These are phyloP conservation scores for Pangasius djambal DNA, from an alignment of 2,797 vertebrate genomes.

Conservation along the genomic window DNA sequence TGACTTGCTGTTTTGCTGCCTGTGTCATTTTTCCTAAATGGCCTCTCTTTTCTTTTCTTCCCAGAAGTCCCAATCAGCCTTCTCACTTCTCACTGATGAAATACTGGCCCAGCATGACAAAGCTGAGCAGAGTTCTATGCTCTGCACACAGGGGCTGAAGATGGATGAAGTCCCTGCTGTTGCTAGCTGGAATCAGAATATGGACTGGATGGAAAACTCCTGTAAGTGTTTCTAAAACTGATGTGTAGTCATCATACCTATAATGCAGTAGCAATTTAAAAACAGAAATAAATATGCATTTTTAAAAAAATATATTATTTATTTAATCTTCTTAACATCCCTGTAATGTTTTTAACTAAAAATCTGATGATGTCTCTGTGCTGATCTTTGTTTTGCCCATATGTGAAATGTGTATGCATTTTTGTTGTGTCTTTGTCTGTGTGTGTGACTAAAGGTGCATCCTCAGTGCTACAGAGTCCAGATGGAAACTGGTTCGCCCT, in stretches of 20 bases:
- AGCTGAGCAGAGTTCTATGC: constrained; percentile 23
- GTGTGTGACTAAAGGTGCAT: constrained; percentile 60
- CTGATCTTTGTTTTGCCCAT: background rate
- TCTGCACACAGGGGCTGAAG: constrained; percentile 48
- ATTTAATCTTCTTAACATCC: background rate
- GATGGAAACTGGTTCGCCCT: constrained; percentile 97
- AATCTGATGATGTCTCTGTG: background rate
- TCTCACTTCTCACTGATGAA: constrained; percentile 65
- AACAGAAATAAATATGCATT: background rate
- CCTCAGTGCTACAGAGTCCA: constrained; percentile 84
- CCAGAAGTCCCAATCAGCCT: constrained; percentile 71
- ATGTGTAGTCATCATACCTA: background rate
- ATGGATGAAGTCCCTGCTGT: constrained; percentile 67
- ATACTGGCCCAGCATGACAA: constrained; percentile 34
- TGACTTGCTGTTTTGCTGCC: background rate
- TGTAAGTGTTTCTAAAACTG: constrained; percentile 67
- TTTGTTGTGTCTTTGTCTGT: constrained; percentile 46
- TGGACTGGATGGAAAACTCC: constrained; percentile 84
- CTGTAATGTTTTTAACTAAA: background rate
- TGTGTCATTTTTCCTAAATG: background rate
- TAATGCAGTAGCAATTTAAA: background rate
- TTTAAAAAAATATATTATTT: background rate
- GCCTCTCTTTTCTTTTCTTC: background rate
- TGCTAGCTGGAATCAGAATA: constrained; percentile 82
- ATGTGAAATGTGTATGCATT: constrained; percentile 6